Evolutionary conservation across 2,113 vertebrate genomes (phyloP).

Genomic region (Pithys albifrons): DNA sequence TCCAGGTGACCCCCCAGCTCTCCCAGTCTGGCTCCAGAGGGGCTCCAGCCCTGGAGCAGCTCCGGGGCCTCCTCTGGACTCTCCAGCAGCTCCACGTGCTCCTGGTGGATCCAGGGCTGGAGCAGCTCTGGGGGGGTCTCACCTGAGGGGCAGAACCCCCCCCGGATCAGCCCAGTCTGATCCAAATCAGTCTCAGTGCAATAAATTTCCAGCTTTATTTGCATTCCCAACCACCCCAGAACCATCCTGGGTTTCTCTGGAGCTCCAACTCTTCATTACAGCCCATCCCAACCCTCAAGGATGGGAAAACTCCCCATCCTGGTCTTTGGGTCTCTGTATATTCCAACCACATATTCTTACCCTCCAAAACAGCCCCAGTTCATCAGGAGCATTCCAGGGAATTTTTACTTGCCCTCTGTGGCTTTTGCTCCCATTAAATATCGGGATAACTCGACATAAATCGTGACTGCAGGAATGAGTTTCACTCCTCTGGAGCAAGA

Average conservation of each 20-base stretch:
- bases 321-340: not conserved
- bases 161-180: not conserved
- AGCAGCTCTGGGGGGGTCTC: not conserved
- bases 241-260: not conserved
- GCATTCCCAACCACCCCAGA: not conserved
- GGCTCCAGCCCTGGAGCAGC: not conserved
- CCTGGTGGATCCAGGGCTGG: not conserved
- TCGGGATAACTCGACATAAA: fast-evolving
- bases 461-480: fast-evolving
- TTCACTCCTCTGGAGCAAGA: not conserved
- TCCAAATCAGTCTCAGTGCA: not conserved
- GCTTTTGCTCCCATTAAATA: fast-evolving
- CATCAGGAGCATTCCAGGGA: fast-evolving
- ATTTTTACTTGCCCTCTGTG: not conserved
- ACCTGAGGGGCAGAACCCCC: not conserved
- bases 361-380: not conserved
- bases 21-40: not conserved
- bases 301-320: not conserved
- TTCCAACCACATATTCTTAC: fast-evolving
- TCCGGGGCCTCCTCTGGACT: not conserved
- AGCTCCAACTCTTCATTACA: fast-evolving
- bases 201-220: not conserved
- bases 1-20: too few species aligned
- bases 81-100: not conserved
- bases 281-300: not conserved